Evolutionary conservation across 30 jellyfish, hydroid and myxozoan species (phyloP).

Genomic region (Aurelia sp.): DNA sequence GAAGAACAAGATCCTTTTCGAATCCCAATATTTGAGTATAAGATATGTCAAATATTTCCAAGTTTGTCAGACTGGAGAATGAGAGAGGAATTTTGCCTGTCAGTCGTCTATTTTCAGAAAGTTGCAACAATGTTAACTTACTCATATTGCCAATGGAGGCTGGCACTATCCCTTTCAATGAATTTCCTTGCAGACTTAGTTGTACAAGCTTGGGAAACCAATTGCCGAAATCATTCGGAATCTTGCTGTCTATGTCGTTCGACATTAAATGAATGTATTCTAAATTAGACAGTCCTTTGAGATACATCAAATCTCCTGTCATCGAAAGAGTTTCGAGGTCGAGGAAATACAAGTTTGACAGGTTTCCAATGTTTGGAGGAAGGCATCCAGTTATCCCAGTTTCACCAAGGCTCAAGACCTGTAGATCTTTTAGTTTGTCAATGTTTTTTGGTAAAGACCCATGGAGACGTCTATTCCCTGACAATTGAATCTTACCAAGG

Average conservation of each 20-base stretch:
- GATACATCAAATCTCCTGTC: constrained; percentile 21
- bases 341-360: constrained; percentile 43
- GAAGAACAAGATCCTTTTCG: constrained; percentile 55
- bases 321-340: constrained; percentile 60
- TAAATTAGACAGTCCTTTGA: constrained; percentile 52
- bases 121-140: constrained; percentile 18
- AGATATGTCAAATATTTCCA: constrained; percentile 64
- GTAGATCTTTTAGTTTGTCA: constrained; percentile 23
- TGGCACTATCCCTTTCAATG: constrained; percentile 40
- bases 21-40: constrained; percentile 52
- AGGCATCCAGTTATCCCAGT: constrained; percentile 50
- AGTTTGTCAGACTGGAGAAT: constrained; percentile 25
- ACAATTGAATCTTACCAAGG: constrained; percentile 50
- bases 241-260: constrained; percentile 38
- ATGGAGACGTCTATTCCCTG: constrained; percentile 28
- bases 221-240: constrained; percentile 67
- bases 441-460: constrained; percentile 56
- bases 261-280: constrained; percentile 42
- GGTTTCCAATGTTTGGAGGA: constrained; percentile 29
- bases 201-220: constrained; percentile 67
- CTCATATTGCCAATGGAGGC: constrained; percentile 50
- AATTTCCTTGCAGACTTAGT: constrained; percentile 53
- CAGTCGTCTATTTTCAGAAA: constrained; percentile 42
- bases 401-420: constrained; percentile 71
- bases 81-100: constrained; percentile 62